Evolutionary conservation across 2,888 invertebrate species (phyloP).

Genomic region (Heliconius aoede): DNA sequence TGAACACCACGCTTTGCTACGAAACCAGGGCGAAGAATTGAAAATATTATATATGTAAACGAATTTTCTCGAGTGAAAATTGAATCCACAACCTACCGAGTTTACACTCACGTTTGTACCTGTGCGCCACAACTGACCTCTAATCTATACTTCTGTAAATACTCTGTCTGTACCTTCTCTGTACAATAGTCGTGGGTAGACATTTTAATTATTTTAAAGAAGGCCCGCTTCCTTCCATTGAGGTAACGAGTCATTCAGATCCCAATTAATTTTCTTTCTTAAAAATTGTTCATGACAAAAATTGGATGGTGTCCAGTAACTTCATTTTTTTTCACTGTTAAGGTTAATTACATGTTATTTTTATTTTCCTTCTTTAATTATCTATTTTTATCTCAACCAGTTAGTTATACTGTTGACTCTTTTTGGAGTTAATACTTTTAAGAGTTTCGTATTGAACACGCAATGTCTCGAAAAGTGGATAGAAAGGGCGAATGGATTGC

Average conservation of each 20-base stretch:
- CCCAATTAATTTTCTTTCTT: constrained; percentile 53
- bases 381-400: not conserved
- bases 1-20: too few species aligned
- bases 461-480: not conserved
- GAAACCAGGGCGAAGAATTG: too few species aligned
- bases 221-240: constrained; percentile 47
- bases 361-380: constrained; percentile 17
- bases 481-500: not conserved
- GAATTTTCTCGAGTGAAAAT: too few species aligned
- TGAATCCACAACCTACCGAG: too few species aligned
- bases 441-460: not conserved
- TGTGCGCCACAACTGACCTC: too few species aligned
- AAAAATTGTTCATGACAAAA: constrained; percentile 52
- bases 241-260: constrained; percentile 49
- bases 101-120: too few species aligned
- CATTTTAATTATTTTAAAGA: constrained; percentile 49
- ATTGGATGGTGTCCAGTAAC: constrained; percentile 53
- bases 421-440: not conserved
- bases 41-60: too few species aligned
- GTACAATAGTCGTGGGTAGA: constrained; percentile 39
- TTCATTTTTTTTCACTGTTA: constrained; percentile 53
- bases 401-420: not conserved
- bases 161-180: constrained; percentile 32
- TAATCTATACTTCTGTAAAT: not conserved
- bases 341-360: constrained; percentile 54